Percentiles rank a stretch among this genome's conserved stretches.
Evolutionary conservation across 2,797 vertebrate genomes (phyloP).

Genomic region (Sebastes umbrosus): DNA sequence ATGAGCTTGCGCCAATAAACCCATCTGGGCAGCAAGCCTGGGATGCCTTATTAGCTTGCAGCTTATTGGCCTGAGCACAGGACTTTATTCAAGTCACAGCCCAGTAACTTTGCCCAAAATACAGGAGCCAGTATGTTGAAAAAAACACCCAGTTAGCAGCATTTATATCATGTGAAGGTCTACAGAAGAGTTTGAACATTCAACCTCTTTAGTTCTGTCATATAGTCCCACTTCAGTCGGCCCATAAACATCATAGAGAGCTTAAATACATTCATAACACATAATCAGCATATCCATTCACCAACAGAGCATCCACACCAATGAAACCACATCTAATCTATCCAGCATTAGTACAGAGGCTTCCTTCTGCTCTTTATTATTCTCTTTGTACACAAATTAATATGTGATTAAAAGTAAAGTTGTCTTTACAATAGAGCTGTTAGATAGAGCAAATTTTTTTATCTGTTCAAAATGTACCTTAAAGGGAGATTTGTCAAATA

Average conservation of each 20-base stretch:
- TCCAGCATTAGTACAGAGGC: background rate
- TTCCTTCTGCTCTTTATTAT: background rate
- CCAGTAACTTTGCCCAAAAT: background rate
- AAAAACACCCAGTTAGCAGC: background rate
- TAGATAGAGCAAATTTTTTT: too few species aligned
- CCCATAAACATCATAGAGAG: background rate
- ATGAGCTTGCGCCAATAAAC: slow-evolving; percentile 14
- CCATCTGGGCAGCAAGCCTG: slow-evolving; percentile 14
- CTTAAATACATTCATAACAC: background rate
- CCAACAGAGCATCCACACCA: background rate
- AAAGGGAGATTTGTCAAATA: too few species aligned
- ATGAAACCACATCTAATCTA: background rate
- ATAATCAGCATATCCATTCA: background rate
- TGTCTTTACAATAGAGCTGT: background rate
- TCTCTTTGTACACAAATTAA: background rate
- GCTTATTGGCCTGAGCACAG: background rate
- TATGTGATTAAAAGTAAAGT: background rate
- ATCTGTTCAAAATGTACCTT: too few species aligned
- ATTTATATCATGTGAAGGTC: background rate
- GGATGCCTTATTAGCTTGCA: background rate
- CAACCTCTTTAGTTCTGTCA: background rate
- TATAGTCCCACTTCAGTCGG: background rate
- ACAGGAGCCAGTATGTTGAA: background rate
- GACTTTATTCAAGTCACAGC: slow-evolving; percentile 1
- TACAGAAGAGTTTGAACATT: background rate